Base-by-base conservation (phyloP, 2,888 invertebrate species). In the Drosophila greeni region DNA sequence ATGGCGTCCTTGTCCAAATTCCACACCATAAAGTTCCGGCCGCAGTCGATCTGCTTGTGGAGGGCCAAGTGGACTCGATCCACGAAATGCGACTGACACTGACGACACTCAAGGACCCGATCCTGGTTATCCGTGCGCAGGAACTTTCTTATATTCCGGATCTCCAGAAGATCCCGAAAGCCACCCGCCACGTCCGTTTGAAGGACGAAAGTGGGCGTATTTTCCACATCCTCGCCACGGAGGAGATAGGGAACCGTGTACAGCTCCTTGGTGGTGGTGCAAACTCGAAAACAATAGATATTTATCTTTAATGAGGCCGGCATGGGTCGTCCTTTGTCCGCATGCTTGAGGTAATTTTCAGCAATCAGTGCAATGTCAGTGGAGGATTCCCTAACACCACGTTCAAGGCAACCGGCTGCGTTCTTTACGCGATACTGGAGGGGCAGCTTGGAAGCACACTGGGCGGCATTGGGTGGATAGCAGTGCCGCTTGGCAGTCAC, bases 41-140 rank as follows among this genome's bases (percentile, higher is more conserved):
- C 82, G 49, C 85, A 83, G 29, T 77, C 53, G 1, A 85, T 67
- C 59, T 64, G 47, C 20, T 69, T 75, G 34, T 85, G 85, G 14
- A 85, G 26, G 0, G 56, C 43, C 14, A 70, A 71, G 24, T 71
- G 62, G 0, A 60, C 31, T 0, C 71, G 58, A 16, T 71, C 57
- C 9, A 67, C 23, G 43, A 74, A 73, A 42, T 73, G 82, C 3
- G 53, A 33, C 1, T 66, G 66, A 36, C 78, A 79, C 9, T 60
- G 37, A 0, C 68, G 65, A 40, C 84, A 83, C 11, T 65, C 76
- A 20, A 73, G 47, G 0, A 66, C 36, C 4, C 67, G 54, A 54
- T 82, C 74, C 8, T 59, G 52, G 6, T 31, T n/a, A 18, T 66
- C 67, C 5, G 47, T 8, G 0, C 62, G 42, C 1, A 82, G 54